Evolutionary conservation across 2,113 vertebrate species (phyloP), one percentile per base, ranked within the genome.

Genomic region (Isurus oxyrinchus): DNA sequence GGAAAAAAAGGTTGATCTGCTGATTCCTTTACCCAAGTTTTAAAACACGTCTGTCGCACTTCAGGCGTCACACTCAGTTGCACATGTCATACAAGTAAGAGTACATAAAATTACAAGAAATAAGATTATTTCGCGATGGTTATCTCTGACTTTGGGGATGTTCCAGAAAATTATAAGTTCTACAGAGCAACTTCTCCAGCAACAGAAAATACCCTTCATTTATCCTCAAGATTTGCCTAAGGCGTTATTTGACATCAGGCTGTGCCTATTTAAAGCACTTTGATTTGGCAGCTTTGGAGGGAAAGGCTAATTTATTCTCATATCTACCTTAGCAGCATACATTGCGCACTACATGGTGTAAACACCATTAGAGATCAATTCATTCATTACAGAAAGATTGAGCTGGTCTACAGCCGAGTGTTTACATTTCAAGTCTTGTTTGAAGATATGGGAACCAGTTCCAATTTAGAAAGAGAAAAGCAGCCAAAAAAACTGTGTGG

Each of bases 401-500:
- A 59, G 11, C 13, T 14, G 25, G 27, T 59, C 27, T 55, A 55
- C 49, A 57, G 88, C 25, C 57, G 19, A 88, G 86, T 27, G 53
- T 57, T 88, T 55, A 88, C 44, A 88, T 57, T 31, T 88, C 53
- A 25, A 27, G 53, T 57, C 21, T 27, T 27, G 23, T 57, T 31
- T 88, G 86, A 88, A 59, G 27, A 91, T 57, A 59, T 91, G 88
- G 88, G 88, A 91, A 91, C 55, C 55, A 91, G 88, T 91, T 91
- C 27, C 88, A 91, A 31, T 59, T 91, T n/a, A 13, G 88, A 91
- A 91, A 61, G 31, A 91, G 88, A 27, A 27, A 61, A 31, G 57
- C 31, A 91, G 88, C 88, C 88, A 91, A 91, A 59, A 66, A 91
- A 35, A 19, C 55, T 59, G 21, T 84, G 81, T 21, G 88, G 53